A percentile compares a stretch with the other conserved stretches of the same genome.
These are phyloP conservation scores for Salarias fasciatus DNA, from an alignment of 2,797 vertebrate genomes.

Conservation along the genomic window DNA sequence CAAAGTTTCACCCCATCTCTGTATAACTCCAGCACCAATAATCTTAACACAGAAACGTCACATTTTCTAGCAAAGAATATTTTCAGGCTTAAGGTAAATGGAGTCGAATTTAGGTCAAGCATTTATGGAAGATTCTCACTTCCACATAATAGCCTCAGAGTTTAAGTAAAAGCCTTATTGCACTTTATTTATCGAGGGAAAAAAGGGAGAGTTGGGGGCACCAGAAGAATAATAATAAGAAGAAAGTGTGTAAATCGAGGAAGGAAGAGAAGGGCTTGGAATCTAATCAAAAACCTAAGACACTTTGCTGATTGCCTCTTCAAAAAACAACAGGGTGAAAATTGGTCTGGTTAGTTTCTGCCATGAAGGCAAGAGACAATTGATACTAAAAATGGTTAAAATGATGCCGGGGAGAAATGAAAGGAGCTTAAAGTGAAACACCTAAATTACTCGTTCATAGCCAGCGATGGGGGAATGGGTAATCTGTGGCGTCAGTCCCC, in stretches of 20 bases:
- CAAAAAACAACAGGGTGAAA: slow-evolving; percentile 72
- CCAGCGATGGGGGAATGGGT: slow-evolving; percentile 42
- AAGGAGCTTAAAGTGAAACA: slow-evolving; percentile 72
- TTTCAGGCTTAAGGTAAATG: slow-evolving; percentile 16
- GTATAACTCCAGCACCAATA: too few species aligned
- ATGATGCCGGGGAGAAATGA: slow-evolving; percentile 67
- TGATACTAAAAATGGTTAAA: slow-evolving; percentile 71
- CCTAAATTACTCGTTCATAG: slow-evolving; percentile 66
- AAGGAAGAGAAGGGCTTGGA: slow-evolving; percentile 51
- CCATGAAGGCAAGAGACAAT: slow-evolving; percentile 68
- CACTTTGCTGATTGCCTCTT: slow-evolving; percentile 76
- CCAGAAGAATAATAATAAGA: slow-evolving; percentile 9
- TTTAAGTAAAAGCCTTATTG: slow-evolving; percentile 47
- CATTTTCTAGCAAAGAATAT: too few species aligned
- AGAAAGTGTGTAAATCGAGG: slow-evolving; percentile 48
- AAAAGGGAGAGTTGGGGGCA: too few species aligned
- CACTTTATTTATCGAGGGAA: slow-evolving; percentile 15
- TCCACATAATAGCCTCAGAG: slow-evolving; percentile 41
- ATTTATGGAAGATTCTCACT: slow-evolving; percentile 42
- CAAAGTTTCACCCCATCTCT: too few species aligned
- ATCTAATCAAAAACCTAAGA: slow-evolving; percentile 77
- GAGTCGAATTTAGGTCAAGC: slow-evolving; percentile 45
- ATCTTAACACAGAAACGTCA: too few species aligned
- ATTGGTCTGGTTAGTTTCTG: slow-evolving; percentile 78
- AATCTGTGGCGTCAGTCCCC: slow-evolving; percentile 59